phyloP scores from a whole-genome alignment of 2,113 vertebrate species.

The Arothron firmamentum region DNA sequence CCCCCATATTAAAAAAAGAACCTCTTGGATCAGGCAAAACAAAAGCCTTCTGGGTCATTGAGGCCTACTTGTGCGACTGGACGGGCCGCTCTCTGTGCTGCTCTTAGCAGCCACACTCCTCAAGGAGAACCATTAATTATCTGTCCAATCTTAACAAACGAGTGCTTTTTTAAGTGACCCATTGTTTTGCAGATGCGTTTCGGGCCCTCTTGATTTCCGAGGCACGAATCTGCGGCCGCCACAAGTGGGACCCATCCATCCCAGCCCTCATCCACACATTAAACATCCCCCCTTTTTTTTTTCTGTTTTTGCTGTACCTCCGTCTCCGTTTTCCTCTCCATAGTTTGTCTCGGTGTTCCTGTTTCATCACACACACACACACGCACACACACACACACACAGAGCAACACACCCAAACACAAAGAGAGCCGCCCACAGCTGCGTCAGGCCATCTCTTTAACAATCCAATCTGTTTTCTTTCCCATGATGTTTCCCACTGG shows the following conservation, averaged over 20 bases:
- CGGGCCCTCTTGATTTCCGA: slow-evolving; percentile 49
- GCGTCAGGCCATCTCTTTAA: slow-evolving; percentile 68
- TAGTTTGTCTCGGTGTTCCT: slow-evolving; percentile 13
- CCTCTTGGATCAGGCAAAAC: slow-evolving; percentile 39
- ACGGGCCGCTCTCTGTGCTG: slow-evolving; percentile 20
- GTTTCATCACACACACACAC: slow-evolving; percentile 17
- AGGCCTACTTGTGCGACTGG: slow-evolving; percentile 28
- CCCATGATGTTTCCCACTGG: slow-evolving; percentile 78
- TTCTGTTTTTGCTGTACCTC: slow-evolving; percentile 14
- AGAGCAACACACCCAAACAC: slow-evolving; percentile 50
- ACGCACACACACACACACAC: slow-evolving; percentile 29
- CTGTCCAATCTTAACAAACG: slow-evolving; percentile 51
- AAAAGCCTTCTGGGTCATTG: slow-evolving; percentile 26
- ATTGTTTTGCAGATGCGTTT: slow-evolving; percentile 46
- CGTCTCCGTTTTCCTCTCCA: slow-evolving; percentile 15
- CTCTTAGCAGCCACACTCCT: slow-evolving; percentile 40
- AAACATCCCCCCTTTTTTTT: slow-evolving; percentile 37
- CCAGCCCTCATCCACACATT: slow-evolving; percentile 20
- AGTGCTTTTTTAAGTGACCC: slow-evolving; percentile 58
- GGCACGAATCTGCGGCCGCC: slow-evolving; percentile 58
- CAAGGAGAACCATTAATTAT: slow-evolving; percentile 56
- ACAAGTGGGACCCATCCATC: slow-evolving; percentile 56
- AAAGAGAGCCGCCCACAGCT: slow-evolving; percentile 72
- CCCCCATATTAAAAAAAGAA: slow-evolving; percentile 22
- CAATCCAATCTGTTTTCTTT: slow-evolving; percentile 75